Base-by-base conservation (phyloP, 2,113 vertebrate genomes). In the Chaenocephalus aceratus region DNA sequence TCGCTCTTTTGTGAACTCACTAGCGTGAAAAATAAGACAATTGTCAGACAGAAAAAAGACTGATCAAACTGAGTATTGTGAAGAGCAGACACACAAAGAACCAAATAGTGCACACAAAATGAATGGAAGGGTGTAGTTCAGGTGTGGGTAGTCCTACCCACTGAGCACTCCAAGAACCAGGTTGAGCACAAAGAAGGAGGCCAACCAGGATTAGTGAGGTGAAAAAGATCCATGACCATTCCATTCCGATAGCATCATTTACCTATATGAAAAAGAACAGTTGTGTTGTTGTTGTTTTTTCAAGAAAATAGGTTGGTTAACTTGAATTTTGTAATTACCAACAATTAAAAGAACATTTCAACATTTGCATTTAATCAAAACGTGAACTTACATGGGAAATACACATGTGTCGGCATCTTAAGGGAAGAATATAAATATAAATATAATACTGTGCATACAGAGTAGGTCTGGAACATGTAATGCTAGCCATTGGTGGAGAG, bases 221-320 rank as follows among this genome's bases (percentile, higher is more conserved):
- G 2, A 98, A 98, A 80, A 95, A 98, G 80, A 98, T 96, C 97
- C 97, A 98, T 18, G 97, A 96, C 97, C 97, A 99, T 75, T 97
- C 96, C 21, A 97, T 97, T 52, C 97, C 97, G 6, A 98, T 97
- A 5, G 97, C 97, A 83, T 99, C 97, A 4, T 99, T 98, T 6
- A 99, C 97, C 97, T 99, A 84, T 44, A 16, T 45, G 44, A 70
- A 2, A 71, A 57, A 72, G 10, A 1, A 58, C 14, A 62, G 6
- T 41, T 41, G 2, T 8, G 36, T 41, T 30, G 26, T 41, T 15
- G 23, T 59, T 3, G 26, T 21, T 61, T 52, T n/a, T n/a, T 67
- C 16, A 44, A 62, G n/a, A 2, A 41, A 44, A 44, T 62, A 44
- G 5, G 5, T 5, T n/a, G 0, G 10, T 45, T 62, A 62, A 62